A percentile compares a stretch with the other conserved stretches of the same genome.
These are phyloP conservation scores for Oncorhynchus masou DNA, from an alignment of 2,113 vertebrate genomes.

Conservation along the genomic window DNA sequence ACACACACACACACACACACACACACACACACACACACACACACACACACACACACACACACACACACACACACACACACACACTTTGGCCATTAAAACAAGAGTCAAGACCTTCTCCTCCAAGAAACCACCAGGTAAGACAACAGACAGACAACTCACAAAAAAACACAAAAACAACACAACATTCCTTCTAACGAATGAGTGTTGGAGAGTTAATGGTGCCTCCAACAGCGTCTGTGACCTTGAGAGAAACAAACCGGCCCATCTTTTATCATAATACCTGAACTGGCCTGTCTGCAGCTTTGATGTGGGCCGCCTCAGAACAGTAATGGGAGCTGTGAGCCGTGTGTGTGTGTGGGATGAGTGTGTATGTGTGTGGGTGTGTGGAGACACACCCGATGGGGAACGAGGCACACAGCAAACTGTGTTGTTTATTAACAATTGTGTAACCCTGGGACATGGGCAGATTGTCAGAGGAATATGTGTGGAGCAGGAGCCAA, in stretches of 20 bases:
- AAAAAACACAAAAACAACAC: neutral
- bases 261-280: conserved; percentile 62
- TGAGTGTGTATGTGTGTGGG: neutral
- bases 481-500: conserved; percentile 38
- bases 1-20: neutral
- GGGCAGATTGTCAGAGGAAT: conserved; percentile 54
- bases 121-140: neutral
- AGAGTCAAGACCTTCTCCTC: neutral
- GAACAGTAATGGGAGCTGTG: conserved; percentile 53
- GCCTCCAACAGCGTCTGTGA: conserved; percentile 36
- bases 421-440: conserved; percentile 54
- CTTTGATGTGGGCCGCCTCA: conserved; percentile 64
- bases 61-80: too few species aligned
- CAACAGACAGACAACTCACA: neutral
- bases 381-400: neutral
- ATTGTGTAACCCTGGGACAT: conserved; percentile 41
- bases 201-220: conserved; percentile 9
- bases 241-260: conserved; percentile 41
- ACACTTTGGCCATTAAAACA: conserved; percentile 37
- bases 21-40: neutral
- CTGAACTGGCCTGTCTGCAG: conserved; percentile 40
- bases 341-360: neutral
- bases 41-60: neutral
- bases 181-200: conserved; percentile 7
- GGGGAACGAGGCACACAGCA: conserved; percentile 3